Evolutionary conservation across 2,113 vertebrate genomes (phyloP).

Genomic region (Paratilapia polleni): DNA sequence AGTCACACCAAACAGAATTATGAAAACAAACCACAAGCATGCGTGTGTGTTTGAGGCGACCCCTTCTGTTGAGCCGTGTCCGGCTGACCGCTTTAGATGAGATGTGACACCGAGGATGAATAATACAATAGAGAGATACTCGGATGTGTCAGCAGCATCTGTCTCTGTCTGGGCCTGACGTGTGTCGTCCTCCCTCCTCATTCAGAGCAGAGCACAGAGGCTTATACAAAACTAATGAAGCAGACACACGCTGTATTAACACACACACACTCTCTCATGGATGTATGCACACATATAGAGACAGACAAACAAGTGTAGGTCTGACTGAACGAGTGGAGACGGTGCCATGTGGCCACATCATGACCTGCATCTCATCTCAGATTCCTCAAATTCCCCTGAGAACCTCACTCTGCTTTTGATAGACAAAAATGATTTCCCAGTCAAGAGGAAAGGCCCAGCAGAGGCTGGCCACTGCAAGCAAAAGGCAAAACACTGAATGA

Average conservation of each 20-base stretch:
- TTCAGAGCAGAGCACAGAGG: slow-evolving; percentile 34
- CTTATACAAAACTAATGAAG: slow-evolving; percentile 69
- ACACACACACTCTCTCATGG: slow-evolving; percentile 24
- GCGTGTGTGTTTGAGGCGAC: background rate
- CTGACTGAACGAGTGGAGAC: slow-evolving; percentile 3
- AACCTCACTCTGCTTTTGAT: slow-evolving; percentile 27
- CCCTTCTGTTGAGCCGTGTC: slow-evolving; percentile 47
- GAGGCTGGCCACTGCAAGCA: background rate
- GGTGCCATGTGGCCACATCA: slow-evolving; percentile 16
- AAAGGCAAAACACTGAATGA: slow-evolving; percentile 40
- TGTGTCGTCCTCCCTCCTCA: slow-evolving; percentile 70
- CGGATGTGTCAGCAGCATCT: slow-evolving; percentile 72
- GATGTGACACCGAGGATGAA: slow-evolving; percentile 72
- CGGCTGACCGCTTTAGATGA: slow-evolving; percentile 61
- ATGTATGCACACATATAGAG: slow-evolving; percentile 8
- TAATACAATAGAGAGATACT: slow-evolving; percentile 71
- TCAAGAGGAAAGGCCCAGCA: background rate
- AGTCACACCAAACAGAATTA: slow-evolving; percentile 42
- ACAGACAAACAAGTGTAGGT: background rate
- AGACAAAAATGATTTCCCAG: slow-evolving; percentile 2
- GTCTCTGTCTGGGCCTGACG: slow-evolving; percentile 66
- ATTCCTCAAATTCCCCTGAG: slow-evolving; percentile 20
- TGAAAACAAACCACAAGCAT: slow-evolving; percentile 33
- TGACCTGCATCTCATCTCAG: slow-evolving; percentile 28
- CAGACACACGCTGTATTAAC: slow-evolving; percentile 56